A percentile compares a stretch with the other conserved stretches of the same genome.
Conservation (phyloP, 2,113 vertebrate species). For the Pristiophorus japonicus region DNA sequence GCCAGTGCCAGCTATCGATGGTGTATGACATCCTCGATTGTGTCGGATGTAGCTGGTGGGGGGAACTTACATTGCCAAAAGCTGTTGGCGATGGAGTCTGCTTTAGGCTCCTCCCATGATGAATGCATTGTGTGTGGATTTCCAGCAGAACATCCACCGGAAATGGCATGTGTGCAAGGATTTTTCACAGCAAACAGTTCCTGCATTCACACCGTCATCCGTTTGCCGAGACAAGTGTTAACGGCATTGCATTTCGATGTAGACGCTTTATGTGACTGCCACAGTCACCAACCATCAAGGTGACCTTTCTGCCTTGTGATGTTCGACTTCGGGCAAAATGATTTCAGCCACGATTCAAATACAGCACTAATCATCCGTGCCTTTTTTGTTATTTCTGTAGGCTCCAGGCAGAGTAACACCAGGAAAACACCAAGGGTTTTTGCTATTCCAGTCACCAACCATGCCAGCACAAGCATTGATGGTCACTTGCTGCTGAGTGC, state of each 20-base stretch:
- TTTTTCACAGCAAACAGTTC: neutral
- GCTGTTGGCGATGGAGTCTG: neutral
- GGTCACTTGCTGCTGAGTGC: too few species aligned
- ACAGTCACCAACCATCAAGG: neutral
- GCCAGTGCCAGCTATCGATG: neutral
- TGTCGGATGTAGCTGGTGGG: neutral
- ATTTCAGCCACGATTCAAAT: too few species aligned
- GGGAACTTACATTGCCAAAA: neutral
- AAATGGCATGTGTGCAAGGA: neutral
- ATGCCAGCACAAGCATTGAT: too few species aligned
- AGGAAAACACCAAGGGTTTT: too few species aligned
- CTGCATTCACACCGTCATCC: neutral
- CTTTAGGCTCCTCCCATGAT: too few species aligned
- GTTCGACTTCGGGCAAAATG: too few species aligned
- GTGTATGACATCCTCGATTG: neutral
- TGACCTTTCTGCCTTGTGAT: too few species aligned
- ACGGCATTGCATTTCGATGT: neutral
- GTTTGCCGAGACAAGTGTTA: neutral
- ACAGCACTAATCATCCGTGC: too few species aligned
- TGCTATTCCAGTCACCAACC: too few species aligned
- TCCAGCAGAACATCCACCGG: neutral
- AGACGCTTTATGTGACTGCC: neutral
- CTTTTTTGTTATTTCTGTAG: too few species aligned
- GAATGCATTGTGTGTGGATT: neutral
- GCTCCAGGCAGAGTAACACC: too few species aligned